A percentile compares a stretch with the other conserved stretches of the same genome.
Conservation (phyloP, 2,888 invertebrate genomes). For the Rhaphigaster nebulosa region DNA sequence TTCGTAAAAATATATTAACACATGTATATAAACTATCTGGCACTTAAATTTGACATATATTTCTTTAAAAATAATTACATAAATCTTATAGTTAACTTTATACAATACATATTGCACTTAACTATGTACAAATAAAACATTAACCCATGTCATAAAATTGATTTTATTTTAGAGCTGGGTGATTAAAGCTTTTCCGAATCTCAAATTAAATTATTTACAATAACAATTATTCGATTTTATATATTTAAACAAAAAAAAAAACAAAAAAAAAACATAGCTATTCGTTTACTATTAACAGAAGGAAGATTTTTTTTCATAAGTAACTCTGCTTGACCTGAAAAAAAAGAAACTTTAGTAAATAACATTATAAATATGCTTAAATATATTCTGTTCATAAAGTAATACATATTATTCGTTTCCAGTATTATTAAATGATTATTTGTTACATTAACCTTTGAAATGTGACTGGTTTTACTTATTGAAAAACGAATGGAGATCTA, state of each 20-base stretch:
- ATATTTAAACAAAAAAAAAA: not conserved
- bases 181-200: constrained; percentile 57
- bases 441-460: not conserved
- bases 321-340: constrained; percentile 15
- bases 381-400: not conserved
- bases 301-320: not conserved
- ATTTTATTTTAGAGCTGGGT: constrained; percentile 23
- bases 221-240: constrained; percentile 9
- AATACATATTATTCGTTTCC: not conserved
- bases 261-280: not conserved
- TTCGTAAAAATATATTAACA: not conserved
- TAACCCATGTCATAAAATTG: constrained; percentile 44
- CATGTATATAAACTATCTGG: constrained; percentile 32
- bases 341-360: not conserved
- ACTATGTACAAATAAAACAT: constrained; percentile 21
- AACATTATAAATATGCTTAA: not conserved
- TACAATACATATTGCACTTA: constrained; percentile 57
- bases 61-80: constrained; percentile 17
- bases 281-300: constrained; percentile 25
- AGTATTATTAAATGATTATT: not conserved
- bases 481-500: not conserved
- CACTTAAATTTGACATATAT: constrained; percentile 48
- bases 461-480: not conserved
- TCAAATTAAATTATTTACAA: constrained; percentile 45
- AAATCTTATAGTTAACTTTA: not conserved